These are phyloP conservation scores for Cherax destructor DNA, from an alignment of 1,140 invertebrate species.

Conservation along the genomic window DNA sequence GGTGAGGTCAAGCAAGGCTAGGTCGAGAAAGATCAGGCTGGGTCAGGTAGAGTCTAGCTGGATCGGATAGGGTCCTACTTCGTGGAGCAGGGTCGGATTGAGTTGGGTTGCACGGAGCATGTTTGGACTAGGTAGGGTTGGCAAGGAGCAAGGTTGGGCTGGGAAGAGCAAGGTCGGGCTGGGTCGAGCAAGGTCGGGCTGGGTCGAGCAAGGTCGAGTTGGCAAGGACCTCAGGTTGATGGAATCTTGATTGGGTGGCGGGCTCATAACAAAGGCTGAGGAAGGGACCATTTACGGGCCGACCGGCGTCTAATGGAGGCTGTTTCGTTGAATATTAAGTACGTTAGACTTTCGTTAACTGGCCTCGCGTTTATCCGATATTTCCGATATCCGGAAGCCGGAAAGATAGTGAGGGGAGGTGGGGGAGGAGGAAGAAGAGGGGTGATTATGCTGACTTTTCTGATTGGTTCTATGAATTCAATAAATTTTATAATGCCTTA, in stretches of 20 bases:
- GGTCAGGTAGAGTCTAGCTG: too few relatives aligned
- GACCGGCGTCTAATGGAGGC: slow-evolving; percentile 34
- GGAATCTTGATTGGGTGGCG: slow-evolving; percentile 46
- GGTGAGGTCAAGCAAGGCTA: neutral
- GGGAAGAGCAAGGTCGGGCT: neutral
- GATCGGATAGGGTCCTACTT: too few relatives aligned
- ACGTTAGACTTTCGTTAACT: slow-evolving; percentile 14
- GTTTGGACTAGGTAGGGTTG: neutral
- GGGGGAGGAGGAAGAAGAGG: neutral
- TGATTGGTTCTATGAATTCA: neutral
- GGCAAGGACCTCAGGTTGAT: slow-evolving; percentile 33
- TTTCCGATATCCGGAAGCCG: neutral
- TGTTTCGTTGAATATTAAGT: slow-evolving; percentile 44
- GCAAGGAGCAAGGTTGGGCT: neutral
- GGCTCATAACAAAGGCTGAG: slow-evolving; percentile 49
- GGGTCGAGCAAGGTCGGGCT: neutral
- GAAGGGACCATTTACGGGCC: slow-evolving; percentile 33
- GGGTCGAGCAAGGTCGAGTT: neutral
- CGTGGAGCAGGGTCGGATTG: too few relatives aligned
- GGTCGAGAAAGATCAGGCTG: neutral
- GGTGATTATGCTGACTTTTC: neutral
- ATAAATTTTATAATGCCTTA: too few relatives aligned
- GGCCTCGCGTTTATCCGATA: slow-evolving; percentile 3
- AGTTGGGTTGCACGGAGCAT: too few relatives aligned
- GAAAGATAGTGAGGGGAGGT: neutral